A percentile compares a stretch with the other conserved stretches of the same genome.
phyloP scores from a whole-genome alignment of 2,888 invertebrate species.

The Timema cristinae region DNA sequence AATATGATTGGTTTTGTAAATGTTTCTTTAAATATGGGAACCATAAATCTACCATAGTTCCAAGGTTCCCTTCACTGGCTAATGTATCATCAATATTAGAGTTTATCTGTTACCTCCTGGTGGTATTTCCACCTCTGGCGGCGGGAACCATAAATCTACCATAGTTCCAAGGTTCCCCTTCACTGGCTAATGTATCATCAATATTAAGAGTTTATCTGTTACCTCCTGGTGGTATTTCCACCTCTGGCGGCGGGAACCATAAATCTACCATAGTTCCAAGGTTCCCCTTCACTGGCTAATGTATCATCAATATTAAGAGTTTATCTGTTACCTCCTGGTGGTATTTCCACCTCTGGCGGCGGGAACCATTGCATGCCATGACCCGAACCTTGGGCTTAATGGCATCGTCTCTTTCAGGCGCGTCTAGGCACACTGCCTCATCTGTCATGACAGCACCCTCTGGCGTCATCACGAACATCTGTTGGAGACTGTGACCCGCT shows the following conservation, averaged over 20 bases:
- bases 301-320: too few species aligned
- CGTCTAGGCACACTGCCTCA: slow-evolving; percentile 81
- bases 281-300: too few species aligned
- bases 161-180: too few species aligned
- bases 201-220: too few species aligned
- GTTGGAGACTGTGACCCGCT: slow-evolving; percentile 51
- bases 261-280: not conserved
- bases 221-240: slow-evolving; percentile 61
- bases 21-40: slow-evolving; percentile 37
- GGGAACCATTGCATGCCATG: slow-evolving; percentile 64
- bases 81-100: too few species aligned
- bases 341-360: slow-evolving; percentile 68
- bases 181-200: too few species aligned
- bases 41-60: slow-evolving; percentile 45
- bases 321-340: slow-evolving; percentile 45
- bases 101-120: slow-evolving; percentile 46
- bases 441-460: slow-evolving; percentile 78
- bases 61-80: too few species aligned
- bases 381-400: slow-evolving; percentile 57
- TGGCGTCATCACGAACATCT: slow-evolving; percentile 66
- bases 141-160: slow-evolving; percentile 47
- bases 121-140: slow-evolving; percentile 69
- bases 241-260: slow-evolving; percentile 60
- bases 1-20: not conserved
- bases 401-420: slow-evolving; percentile 45